Conservation (phyloP, 2,888 invertebrate species). For the Horisme vitalbata region DNA sequence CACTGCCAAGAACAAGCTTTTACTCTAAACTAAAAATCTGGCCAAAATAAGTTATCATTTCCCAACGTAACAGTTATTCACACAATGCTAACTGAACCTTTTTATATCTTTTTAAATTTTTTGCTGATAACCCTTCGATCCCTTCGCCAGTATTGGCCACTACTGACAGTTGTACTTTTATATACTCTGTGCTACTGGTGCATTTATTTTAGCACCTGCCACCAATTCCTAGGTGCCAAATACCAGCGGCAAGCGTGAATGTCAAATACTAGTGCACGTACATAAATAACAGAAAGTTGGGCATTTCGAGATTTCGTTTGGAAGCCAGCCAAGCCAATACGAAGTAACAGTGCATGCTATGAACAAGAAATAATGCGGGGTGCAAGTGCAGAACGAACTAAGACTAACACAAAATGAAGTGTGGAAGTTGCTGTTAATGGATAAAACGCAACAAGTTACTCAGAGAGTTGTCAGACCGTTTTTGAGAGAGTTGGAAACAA, state of each 20-base stretch:
- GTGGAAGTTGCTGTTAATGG: background rate
- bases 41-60: too few species aligned
- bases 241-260: constrained; percentile 12
- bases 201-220: constrained; percentile 1
- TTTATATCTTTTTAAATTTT: too few species aligned
- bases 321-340: constrained; percentile 44
- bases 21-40: too few species aligned
- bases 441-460: background rate
- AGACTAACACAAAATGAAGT: constrained; percentile 5
- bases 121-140: too few species aligned
- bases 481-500: too few species aligned
- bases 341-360: constrained; percentile 28
- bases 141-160: too few species aligned
- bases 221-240: background rate
- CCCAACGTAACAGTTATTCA: too few species aligned
- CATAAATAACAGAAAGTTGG: constrained; percentile 41
- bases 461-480: too few species aligned
- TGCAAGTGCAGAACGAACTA: constrained; percentile 25
- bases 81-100: too few species aligned
- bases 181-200: too few species aligned
- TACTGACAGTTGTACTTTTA: too few species aligned
- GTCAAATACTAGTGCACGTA: constrained; percentile 26
- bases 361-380: constrained; percentile 28
- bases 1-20: too few species aligned
- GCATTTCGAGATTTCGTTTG: constrained; percentile 40